Evolutionary conservation across 1,140 invertebrate genomes (phyloP).

Genomic region (Drosophila quadrilineata): DNA sequence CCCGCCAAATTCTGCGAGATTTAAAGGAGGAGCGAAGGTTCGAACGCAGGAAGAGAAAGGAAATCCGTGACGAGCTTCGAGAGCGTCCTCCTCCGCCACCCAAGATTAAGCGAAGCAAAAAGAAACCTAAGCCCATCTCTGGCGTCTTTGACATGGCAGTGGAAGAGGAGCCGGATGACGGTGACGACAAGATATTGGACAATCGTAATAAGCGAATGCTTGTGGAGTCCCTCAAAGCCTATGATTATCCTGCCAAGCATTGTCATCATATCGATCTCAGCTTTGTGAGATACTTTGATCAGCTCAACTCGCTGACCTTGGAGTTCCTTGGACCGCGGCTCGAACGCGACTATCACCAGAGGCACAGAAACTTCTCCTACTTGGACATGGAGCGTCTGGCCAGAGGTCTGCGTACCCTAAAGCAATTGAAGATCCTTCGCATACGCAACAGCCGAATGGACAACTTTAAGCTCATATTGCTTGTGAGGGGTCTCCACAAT

Average conservation of each 20-base stretch:
- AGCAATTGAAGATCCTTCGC: conserved; percentile 54
- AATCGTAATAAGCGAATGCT: conserved; percentile 50
- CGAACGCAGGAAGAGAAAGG: conserved; percentile 16
- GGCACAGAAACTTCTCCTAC: conserved; percentile 57
- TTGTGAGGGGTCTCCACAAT: conserved; percentile 25
- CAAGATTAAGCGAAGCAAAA: conserved; percentile 2
- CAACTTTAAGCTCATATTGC: conserved; percentile 38
- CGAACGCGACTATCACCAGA: conserved; percentile 45
- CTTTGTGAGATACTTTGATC: conserved; percentile 56
- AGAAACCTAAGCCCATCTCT: conserved; percentile 6
- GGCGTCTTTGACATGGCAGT: conserved; percentile 48
- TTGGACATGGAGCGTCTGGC: conserved; percentile 51
- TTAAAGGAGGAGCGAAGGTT: not conserved
- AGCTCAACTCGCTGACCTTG: conserved; percentile 40
- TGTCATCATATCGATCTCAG: conserved; percentile 63
- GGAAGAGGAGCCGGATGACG: conserved; percentile 46
- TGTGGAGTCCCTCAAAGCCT: conserved; percentile 6
- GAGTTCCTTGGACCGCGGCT: conserved; percentile 60
- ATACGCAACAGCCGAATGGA: conserved; percentile 64
- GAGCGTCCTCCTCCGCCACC: not conserved
- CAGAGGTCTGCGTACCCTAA: conserved; percentile 30
- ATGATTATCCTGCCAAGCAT: conserved; percentile 50
- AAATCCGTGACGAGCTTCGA: not conserved
- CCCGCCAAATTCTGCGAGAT: conserved; percentile 44
- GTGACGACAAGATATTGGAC: conserved; percentile 40